Conservation (phyloP, 2,888 invertebrate genomes). For the Mythimna impura region DNA sequence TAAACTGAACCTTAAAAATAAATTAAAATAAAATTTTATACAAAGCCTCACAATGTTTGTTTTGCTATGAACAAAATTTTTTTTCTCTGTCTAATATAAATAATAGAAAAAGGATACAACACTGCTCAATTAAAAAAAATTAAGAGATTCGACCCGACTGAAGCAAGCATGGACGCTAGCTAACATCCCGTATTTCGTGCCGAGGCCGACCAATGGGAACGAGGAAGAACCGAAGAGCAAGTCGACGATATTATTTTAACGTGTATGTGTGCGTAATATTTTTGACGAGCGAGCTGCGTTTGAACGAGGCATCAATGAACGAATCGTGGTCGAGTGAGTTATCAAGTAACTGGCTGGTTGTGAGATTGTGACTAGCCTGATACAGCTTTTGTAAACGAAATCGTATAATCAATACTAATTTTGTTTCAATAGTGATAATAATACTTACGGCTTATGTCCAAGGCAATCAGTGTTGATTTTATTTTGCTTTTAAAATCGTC, state of each 20-base stretch:
- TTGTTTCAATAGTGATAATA: slow-evolving; percentile 38
- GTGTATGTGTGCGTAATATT: slow-evolving; percentile 55
- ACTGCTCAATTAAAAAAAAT: slow-evolving; percentile 6
- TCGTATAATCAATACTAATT: slow-evolving; percentile 63
- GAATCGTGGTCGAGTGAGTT: slow-evolving; percentile 59
- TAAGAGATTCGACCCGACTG: background rate
- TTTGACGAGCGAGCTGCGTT: slow-evolving; percentile 62
- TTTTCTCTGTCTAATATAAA: slow-evolving; percentile 1
- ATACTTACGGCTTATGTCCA: slow-evolving; percentile 40
- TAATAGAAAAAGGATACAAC: slow-evolving; percentile 24
- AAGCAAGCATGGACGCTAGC: slow-evolving; percentile 3
- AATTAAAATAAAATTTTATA: background rate
- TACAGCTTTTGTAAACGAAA: slow-evolving; percentile 60
- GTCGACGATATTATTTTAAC: slow-evolving; percentile 35
- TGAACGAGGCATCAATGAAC: slow-evolving; percentile 64
- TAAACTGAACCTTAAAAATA: background rate
- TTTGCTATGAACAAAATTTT: slow-evolving; percentile 6
- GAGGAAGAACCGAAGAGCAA: slow-evolving; percentile 37
- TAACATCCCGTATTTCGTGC: slow-evolving; percentile 5
- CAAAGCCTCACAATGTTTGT: background rate
- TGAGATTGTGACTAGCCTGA: slow-evolving; percentile 53
- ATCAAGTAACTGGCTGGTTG: slow-evolving; percentile 66
- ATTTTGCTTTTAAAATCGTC: slow-evolving; percentile 25
- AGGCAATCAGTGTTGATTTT: slow-evolving; percentile 47
- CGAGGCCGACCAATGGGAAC: slow-evolving; percentile 47